These are phyloP conservation scores for Coendou prehensilis DNA, from an alignment of 2,797 vertebrate genomes.

Conservation along the genomic window DNA sequence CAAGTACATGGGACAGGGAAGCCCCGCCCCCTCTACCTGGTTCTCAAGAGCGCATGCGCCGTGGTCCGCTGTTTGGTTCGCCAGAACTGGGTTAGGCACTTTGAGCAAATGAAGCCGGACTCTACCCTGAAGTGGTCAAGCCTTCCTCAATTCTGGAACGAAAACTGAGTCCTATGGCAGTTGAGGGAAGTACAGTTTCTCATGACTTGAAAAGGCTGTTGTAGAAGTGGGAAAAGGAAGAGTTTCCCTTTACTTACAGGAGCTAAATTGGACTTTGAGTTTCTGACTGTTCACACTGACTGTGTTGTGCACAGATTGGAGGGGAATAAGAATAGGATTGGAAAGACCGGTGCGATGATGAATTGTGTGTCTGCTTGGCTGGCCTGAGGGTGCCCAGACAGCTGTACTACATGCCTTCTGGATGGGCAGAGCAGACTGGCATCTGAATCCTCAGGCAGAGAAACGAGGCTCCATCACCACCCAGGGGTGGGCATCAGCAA, in stretches of 20 bases:
- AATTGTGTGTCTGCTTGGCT: neutral
- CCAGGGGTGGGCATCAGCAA: neutral
- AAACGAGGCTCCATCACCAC: neutral
- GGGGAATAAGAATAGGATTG: neutral
- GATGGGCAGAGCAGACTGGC: neutral
- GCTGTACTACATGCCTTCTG: neutral
- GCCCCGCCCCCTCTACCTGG: neutral
- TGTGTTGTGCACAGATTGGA: neutral
- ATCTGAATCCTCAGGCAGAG: neutral
- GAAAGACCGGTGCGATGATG: neutral
- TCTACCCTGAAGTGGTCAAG: neutral
- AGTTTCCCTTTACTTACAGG: neutral
- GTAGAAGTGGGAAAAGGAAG: neutral
- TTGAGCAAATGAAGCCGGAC: neutral
- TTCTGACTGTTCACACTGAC: neutral
- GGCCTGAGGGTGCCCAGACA: neutral
- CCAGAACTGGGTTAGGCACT: neutral
- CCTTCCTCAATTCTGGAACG: neutral
- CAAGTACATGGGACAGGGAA: neutral
- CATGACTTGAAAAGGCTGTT: neutral
- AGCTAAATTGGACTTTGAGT: neutral
- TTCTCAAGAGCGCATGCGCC: accelerated
- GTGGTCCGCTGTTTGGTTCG: accelerated
- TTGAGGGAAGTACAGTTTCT: neutral
- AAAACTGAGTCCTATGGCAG: neutral